A percentile compares a stretch with the other conserved stretches of the same genome.
These are phyloP conservation scores for Palloptera scutellata DNA, from an alignment of 2,888 invertebrate genomes.

Conservation along the genomic window DNA sequence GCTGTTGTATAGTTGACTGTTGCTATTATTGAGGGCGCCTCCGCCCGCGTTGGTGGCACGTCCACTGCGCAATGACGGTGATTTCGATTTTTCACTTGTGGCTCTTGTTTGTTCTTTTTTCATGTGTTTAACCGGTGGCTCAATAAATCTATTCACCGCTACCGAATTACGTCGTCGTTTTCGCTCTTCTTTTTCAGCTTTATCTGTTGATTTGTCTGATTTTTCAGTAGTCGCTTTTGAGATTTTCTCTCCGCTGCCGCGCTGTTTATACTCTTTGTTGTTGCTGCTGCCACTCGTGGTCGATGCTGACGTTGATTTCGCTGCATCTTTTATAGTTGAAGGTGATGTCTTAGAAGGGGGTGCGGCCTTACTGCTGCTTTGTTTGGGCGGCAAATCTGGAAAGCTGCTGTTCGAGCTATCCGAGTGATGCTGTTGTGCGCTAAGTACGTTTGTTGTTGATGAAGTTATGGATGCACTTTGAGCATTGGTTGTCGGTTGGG, in stretches of 20 bases:
- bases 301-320: constrained; percentile 14
- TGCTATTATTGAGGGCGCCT: constrained; percentile 12
- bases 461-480: constrained; percentile 33
- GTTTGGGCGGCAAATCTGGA: constrained; percentile 57
- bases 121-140: constrained; percentile 63
- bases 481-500: background rate
- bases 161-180: constrained; percentile 62
- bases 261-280: constrained; percentile 38
- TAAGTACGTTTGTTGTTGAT: constrained; percentile 31
- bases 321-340: constrained; percentile 9
- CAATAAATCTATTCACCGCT: constrained; percentile 57
- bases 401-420: constrained; percentile 62
- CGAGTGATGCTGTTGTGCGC: constrained; percentile 48
- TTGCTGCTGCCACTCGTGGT: constrained; percentile 10
- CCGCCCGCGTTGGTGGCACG: constrained; percentile 20
- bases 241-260: constrained; percentile 20
- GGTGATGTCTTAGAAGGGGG: constrained; percentile 34
- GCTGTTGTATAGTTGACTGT: constrained; percentile 3
- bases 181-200: constrained; percentile 65
- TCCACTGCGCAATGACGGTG: constrained; percentile 53
- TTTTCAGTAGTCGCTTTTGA: constrained; percentile 55
- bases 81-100: constrained; percentile 58
- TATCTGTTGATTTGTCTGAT: constrained; percentile 65
- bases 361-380: constrained; percentile 7
- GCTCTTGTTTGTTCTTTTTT: constrained; percentile 57